These are phyloP conservation scores for Leptinotarsa defecta DNA, from an alignment of 1,140 invertebrate species.

Conservation along the genomic window DNA sequence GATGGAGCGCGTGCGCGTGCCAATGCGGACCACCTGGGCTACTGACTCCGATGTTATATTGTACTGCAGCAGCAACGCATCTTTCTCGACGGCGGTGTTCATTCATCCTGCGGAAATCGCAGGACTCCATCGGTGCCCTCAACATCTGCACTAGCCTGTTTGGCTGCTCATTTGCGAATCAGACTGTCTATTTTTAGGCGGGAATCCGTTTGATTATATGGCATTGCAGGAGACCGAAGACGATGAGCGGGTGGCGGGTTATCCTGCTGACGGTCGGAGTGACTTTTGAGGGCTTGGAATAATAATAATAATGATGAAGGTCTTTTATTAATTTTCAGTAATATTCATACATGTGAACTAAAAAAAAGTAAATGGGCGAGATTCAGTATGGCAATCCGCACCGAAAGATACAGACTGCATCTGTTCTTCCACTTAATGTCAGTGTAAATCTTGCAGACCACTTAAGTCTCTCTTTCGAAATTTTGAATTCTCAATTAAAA, in stretches of 20 bases:
- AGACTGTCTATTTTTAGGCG: conserved; percentile 16
- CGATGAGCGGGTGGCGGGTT: not conserved
- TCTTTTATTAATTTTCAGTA: too few relatives aligned
- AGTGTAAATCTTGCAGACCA: too few relatives aligned
- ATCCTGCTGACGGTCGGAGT: too few relatives aligned
- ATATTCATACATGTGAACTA: too few relatives aligned
- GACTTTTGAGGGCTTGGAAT: too few relatives aligned
- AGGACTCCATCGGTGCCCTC: conserved; percentile 29
- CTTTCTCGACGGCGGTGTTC: conserved; percentile 31
- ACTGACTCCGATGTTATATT: conserved; percentile 36
- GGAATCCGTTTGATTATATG: not conserved
- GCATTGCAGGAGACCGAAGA: not conserved
- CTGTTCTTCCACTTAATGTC: too few relatives aligned
- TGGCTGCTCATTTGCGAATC: conserved; percentile 22
- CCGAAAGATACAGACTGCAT: too few relatives aligned
- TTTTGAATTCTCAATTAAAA: too few relatives aligned
- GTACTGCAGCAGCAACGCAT: conserved; percentile 41
- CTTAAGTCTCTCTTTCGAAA: too few relatives aligned
- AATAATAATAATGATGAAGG: too few relatives aligned
- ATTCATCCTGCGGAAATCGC: conserved; percentile 41
- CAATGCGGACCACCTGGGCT: conserved; percentile 47
- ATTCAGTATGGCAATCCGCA: too few relatives aligned
- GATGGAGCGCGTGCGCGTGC: conserved; percentile 38
- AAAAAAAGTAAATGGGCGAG: too few relatives aligned
- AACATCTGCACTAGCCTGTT: conserved; percentile 29